These are phyloP conservation scores for Lasiurus borealis DNA, from an alignment of 2,113 vertebrate genomes.

Conservation along the genomic window DNA sequence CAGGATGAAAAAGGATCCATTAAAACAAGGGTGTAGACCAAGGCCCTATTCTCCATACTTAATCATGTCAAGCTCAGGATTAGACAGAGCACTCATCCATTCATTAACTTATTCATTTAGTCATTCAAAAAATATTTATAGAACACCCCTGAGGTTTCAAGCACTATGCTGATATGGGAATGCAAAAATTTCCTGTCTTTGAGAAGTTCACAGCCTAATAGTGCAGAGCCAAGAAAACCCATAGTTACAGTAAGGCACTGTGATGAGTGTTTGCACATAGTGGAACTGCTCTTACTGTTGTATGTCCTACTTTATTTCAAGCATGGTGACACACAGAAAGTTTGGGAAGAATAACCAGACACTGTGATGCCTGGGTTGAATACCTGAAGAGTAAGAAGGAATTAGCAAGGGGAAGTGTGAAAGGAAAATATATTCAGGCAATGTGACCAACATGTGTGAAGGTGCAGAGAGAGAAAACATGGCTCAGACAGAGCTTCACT, in stretches of 20 bases:
- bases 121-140: constrained; percentile 9
- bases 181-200: neutral
- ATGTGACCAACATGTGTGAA: neutral
- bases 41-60: neutral
- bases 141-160: neutral
- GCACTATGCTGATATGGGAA: neutral
- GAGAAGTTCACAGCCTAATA: neutral
- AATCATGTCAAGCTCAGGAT: neutral
- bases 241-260: neutral
- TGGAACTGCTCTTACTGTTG: neutral
- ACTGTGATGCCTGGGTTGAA: neutral
- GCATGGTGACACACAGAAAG: neutral
- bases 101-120: neutral
- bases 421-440: neutral
- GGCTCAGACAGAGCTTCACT: neutral
- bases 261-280: neutral
- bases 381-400: neutral
- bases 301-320: neutral
- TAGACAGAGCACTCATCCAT: neutral
- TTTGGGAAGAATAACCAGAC: neutral
- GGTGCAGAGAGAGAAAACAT: neutral
- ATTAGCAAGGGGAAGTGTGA: neutral
- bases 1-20: neutral
- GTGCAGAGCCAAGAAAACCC: neutral
- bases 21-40: neutral